Base-by-base conservation (phyloP, 2,113 vertebrate species). In the Hydrolagus affinis region DNA sequence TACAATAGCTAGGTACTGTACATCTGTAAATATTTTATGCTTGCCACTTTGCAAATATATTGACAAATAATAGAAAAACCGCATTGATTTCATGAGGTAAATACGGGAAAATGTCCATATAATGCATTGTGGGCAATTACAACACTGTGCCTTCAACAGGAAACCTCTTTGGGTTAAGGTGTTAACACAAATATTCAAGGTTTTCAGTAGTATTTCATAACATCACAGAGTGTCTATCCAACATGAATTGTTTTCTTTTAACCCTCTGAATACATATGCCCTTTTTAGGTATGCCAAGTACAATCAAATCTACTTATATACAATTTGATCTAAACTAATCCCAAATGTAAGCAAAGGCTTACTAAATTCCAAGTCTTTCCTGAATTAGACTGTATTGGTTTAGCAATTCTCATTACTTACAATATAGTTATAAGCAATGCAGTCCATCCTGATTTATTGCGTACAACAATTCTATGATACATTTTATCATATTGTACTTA, bases 51-150 rank as follows among this genome's bases (percentile, higher is more conserved):
- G 76, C 4, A 80, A 28, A 62, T 80, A 80, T 80, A 44, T 62
- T 80, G 59, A 62, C 59, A 64, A 80, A 80, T 59, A 80, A 64
- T 62, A 80, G 76, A 62, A 64, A 80, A 80, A 62, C 76, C 62
- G n/a, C 59, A 62, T 80, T 28, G n/a, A 14, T 80, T 80, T 64
- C 57, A 62, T 62, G 76, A 80, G 76, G 76, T 80, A 62, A 80
- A 64, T 80, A 80, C 59, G 25, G 59, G 76, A 80, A 80, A 80
- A 80, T 64, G 59, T 80, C 76, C 76, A 80, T 80, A 80, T 80
- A 28, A 80, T 77, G 56, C 56, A 14, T 77, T 28, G 23, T 23
- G 62, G 76, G 76, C 76, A 80, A 80, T 28, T 59, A 64, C 59
- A 80, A 64, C 57, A 64, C n/a, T 25, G 62, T 59, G 23, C 12